Evolutionary conservation across 2,888 invertebrate genomes (phyloP).

Genomic region (Eucriotettix oculatus): DNA sequence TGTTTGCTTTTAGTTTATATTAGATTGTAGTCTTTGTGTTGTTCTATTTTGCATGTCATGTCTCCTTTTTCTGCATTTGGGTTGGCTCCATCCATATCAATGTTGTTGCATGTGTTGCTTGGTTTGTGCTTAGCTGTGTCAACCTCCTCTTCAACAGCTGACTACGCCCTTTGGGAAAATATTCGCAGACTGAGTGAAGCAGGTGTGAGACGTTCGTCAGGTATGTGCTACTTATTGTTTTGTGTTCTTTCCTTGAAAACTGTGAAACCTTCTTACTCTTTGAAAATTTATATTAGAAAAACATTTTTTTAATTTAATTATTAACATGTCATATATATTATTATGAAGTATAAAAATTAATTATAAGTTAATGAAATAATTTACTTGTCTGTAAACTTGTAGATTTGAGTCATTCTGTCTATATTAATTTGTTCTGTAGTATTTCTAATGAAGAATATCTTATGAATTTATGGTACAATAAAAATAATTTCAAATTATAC

Average conservation of each 20-base stretch:
- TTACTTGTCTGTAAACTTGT: neutral
- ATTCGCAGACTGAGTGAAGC: constrained; percentile 59
- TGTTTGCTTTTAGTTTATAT: no score
- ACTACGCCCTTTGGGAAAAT: constrained; percentile 43
- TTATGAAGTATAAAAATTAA: neutral
- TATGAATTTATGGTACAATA: no score
- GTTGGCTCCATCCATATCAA: no score
- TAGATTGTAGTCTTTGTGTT: no score
- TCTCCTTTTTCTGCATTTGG: no score
- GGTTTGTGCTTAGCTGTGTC: constrained; percentile 15
- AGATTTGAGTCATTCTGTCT: no score
- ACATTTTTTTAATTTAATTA: neutral
- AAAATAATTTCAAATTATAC: no score
- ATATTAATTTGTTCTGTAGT: neutral
- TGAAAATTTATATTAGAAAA: neutral
- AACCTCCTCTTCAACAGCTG: neutral
- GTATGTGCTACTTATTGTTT: constrained; percentile 27
- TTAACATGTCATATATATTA: neutral
- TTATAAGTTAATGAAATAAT: neutral
- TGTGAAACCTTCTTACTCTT: no score
- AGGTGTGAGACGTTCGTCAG: constrained; percentile 57
- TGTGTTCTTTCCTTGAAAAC: neutral
- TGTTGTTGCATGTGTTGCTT: constrained; percentile 16
- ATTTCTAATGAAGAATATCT: neutral
- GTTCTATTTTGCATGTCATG: no score